Percentiles rank a stretch among this genome's conserved stretches.
phyloP scores from a whole-genome alignment of 2,888 invertebrate genomes.

The Phortica magna region DNA sequence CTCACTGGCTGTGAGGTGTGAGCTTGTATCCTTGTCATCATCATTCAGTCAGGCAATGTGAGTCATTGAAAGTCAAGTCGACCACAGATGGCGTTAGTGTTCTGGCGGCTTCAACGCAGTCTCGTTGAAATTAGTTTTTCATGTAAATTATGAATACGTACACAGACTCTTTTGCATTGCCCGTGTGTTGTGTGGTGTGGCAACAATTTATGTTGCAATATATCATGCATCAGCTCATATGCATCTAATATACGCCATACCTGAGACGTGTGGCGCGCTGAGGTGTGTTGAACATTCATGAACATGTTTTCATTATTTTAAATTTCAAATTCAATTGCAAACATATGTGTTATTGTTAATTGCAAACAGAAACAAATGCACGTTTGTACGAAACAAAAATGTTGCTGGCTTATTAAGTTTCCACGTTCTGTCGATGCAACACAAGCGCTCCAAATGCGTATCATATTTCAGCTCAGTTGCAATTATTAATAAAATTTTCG shows the following conservation, averaged over 20 bases:
- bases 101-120: slow-evolving; percentile 28
- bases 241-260: slow-evolving; percentile 22
- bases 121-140: slow-evolving; percentile 65
- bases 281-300: background rate
- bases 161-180: background rate
- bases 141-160: slow-evolving; percentile 62
- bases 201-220: slow-evolving; percentile 71
- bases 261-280: background rate
- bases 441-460: background rate
- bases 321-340: no score
- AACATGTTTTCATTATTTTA: background rate
- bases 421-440: background rate
- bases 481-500: background rate
- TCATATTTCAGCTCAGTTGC: background rate
- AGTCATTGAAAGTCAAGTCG: slow-evolving; percentile 32
- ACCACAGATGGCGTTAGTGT: slow-evolving; percentile 31
- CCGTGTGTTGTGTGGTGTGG: slow-evolving; percentile 40
- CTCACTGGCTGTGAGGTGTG: slow-evolving; percentile 52
- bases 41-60: slow-evolving; percentile 46
- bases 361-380: no score
- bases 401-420: no score
- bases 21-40: slow-evolving; percentile 28
- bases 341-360: no score
- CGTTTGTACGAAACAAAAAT: no score
- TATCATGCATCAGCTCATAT: slow-evolving; percentile 53